Percentiles rank a stretch among this genome's conserved stretches.
Conservation (phyloP, 2,113 vertebrate species). For the Microtus ochrogaster region DNA sequence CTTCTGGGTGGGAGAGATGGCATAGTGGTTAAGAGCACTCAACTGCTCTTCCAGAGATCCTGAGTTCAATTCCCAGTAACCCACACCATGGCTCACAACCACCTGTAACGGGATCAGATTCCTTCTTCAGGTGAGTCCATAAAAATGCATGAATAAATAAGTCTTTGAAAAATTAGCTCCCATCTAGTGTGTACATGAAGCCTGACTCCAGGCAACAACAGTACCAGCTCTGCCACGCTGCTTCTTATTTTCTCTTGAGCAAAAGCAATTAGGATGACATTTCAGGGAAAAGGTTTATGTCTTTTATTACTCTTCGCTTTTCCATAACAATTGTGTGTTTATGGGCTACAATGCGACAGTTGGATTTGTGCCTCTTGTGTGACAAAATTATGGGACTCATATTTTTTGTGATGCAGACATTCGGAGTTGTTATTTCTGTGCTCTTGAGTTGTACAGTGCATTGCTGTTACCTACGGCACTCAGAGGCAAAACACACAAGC, state of each 20-base stretch:
- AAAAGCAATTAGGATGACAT: neutral
- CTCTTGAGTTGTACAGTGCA: neutral
- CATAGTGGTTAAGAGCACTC: no score
- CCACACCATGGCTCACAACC: no score
- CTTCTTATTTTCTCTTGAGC: neutral
- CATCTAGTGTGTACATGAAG: neutral
- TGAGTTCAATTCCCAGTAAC: no score
- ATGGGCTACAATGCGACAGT: neutral
- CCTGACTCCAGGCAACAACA: neutral
- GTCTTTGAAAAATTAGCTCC: no score
- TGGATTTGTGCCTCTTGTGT: neutral
- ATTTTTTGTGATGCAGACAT: neutral
- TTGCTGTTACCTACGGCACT: neutral
- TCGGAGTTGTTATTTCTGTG: neutral
- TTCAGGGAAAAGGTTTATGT: slow-evolving; percentile 31
- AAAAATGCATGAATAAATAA: no score
- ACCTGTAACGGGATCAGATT: no score
- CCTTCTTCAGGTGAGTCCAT: no score
- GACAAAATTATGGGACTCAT: neutral
- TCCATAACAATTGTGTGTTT: neutral
- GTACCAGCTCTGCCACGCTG: neutral
- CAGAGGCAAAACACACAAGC: neutral
- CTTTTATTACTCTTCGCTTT: neutral
- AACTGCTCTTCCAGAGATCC: no score
- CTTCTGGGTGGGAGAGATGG: neutral